Evolutionary conservation across 2,888 invertebrate genomes (phyloP).

Genomic region (Acholoe squamosa): DNA sequence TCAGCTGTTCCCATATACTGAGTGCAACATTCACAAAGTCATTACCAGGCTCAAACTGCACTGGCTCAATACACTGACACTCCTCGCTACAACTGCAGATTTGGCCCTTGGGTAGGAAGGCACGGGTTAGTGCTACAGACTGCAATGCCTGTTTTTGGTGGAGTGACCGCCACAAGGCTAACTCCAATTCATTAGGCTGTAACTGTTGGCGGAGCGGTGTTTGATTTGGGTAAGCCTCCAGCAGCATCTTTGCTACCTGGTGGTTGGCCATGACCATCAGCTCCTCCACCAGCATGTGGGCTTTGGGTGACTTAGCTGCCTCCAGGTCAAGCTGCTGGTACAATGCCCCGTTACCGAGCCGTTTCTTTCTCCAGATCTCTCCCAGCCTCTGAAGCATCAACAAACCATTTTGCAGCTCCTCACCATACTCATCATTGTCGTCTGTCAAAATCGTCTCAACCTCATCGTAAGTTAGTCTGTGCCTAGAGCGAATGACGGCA

Average conservation of each 20-base stretch:
- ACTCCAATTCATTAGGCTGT: slow-evolving; percentile 70
- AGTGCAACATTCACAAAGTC: slow-evolving; percentile 64
- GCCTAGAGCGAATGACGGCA: slow-evolving; percentile 75
- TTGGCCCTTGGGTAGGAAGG: slow-evolving; percentile 73
- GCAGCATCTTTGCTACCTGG: slow-evolving; percentile 75
- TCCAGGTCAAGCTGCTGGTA: slow-evolving; percentile 72
- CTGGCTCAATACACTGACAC: slow-evolving; percentile 67
- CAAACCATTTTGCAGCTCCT: slow-evolving; percentile 74
- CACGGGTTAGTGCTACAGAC: slow-evolving; percentile 75
- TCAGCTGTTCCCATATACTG: slow-evolving; percentile 63
- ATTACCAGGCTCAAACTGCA: slow-evolving; percentile 6
- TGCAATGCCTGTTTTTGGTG: slow-evolving; percentile 76
- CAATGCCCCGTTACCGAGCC: slow-evolving; percentile 76
- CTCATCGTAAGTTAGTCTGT: slow-evolving; percentile 72
- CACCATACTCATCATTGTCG: slow-evolving; percentile 71
- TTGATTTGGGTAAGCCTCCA: slow-evolving; percentile 71
- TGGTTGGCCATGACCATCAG: slow-evolving; percentile 76
- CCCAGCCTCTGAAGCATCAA: slow-evolving; percentile 73
- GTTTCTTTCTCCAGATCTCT: slow-evolving; percentile 73
- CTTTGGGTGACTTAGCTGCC: slow-evolving; percentile 71
- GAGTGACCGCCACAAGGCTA: slow-evolving; percentile 69
- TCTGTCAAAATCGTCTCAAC: slow-evolving; percentile 75
- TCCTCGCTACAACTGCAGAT: slow-evolving; percentile 73
- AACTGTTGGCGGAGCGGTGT: slow-evolving; percentile 76
- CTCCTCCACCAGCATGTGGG: slow-evolving; percentile 77